Conservation (phyloP, 2,888 invertebrate species). For the Caenorhabditis sp. region DNA sequence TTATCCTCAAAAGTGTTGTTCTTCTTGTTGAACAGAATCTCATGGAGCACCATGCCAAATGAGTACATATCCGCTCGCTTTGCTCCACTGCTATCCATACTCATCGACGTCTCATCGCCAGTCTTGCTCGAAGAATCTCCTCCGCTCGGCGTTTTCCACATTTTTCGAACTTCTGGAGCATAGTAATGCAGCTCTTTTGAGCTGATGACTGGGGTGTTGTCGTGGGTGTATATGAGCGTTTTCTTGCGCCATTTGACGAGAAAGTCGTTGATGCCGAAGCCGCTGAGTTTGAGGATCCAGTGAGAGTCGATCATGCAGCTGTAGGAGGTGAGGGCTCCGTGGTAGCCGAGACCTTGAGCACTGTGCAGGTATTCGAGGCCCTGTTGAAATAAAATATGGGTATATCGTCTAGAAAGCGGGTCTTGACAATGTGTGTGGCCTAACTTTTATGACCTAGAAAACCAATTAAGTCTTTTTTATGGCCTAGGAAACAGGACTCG, state of each 20-base stretch:
- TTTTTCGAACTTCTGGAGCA: slow-evolving; percentile 62
- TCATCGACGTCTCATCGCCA: background rate
- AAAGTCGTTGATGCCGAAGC: slow-evolving; percentile 59
- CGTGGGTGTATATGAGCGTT: slow-evolving; percentile 51
- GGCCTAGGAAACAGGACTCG: too few species aligned
- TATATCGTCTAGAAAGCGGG: too few species aligned
- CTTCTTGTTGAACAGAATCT: slow-evolving; percentile 52
- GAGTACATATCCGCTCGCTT: slow-evolving; percentile 61
- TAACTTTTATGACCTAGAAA: too few species aligned
- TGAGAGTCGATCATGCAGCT: slow-evolving; percentile 67
- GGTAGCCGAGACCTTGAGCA: slow-evolving; percentile 54
- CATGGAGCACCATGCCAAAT: slow-evolving; percentile 66
- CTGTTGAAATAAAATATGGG: too few species aligned
- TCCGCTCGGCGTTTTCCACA: slow-evolving; percentile 5
- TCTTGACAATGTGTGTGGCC: too few species aligned
- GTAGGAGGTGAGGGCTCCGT: slow-evolving; percentile 62
- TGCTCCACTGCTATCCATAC: background rate
- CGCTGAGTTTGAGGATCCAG: slow-evolving; percentile 68
- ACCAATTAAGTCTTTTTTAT: too few species aligned
- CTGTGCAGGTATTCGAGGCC: slow-evolving; percentile 66
- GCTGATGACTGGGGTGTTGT: slow-evolving; percentile 55
- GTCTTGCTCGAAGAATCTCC: slow-evolving; percentile 47
- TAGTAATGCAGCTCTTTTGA: slow-evolving; percentile 64
- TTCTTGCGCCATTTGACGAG: slow-evolving; percentile 46
- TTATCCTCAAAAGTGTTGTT: slow-evolving; percentile 46